Evolutionary conservation across 2,797 vertebrate genomes (phyloP), one percentile per base, ranked within the genome.

Genomic region (Acanthurus tractus): DNA sequence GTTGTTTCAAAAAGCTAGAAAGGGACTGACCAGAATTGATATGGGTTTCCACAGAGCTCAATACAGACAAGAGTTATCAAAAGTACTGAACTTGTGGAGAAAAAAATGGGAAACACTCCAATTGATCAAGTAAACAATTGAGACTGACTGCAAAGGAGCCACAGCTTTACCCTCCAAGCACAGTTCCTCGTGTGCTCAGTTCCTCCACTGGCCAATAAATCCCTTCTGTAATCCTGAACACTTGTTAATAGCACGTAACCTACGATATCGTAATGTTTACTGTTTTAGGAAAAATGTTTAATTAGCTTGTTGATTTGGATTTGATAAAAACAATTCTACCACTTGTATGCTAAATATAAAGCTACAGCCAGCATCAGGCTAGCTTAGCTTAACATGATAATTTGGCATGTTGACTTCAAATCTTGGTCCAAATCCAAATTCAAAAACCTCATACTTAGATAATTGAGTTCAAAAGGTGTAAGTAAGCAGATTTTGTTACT

Each of bases 81-180:
- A 79, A 67, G 61, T 59, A 52, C 78, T 55, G 64, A 65, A 46
- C 62, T 59, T 58, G 63, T 68, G 18, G 57, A 52, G 65, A 76
- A 79, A 79, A 55, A 79, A 79, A 55, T 1, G 25, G 20, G 64
- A 71, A 85, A 84, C 71, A 75, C 48, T 72, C 56, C 77, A 88
- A 83, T 88, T 79, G 89, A 70, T 48, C 69, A 40, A 50, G 62
- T 78, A 81, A 81, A 81, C 63, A 84, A 85, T 81, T 56, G 15
- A 64, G 71, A 66, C 70, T 64, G 76, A 74, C 63, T 53, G 62
- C 63, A 63, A 76, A 81, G 38, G 34, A 82, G 69, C 82, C 74
- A 83, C 77, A 78, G 22, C 53, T 76, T 63, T 25, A 74, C 69
- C 55, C 77, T 70, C 63, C 53, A 56, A 64, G 64, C 52, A 77